These are phyloP conservation scores for Nemurella pictetii DNA, from an alignment of 2,888 invertebrate species.

Conservation along the genomic window DNA sequence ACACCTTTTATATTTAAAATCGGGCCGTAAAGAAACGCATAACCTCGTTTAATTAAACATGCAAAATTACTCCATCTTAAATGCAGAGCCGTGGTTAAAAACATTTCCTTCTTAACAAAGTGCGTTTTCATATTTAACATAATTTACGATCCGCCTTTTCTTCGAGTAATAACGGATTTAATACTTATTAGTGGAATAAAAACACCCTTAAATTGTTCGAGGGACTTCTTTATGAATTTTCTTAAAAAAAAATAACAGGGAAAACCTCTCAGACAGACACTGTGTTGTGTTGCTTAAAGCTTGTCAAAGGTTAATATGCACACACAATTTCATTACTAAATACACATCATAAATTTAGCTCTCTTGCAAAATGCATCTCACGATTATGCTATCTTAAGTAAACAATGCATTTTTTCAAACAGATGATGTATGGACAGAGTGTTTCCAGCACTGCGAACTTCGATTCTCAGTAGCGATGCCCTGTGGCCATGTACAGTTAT, in stretches of 20 bases:
- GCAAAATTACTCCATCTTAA: background rate
- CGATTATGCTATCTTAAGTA: no score
- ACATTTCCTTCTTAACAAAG: background rate
- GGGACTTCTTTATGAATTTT: background rate
- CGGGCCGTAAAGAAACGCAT: background rate
- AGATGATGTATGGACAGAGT: no score
- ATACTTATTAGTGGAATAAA: background rate
- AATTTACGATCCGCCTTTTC: background rate
- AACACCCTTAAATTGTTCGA: background rate
- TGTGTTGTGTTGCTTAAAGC: background rate
- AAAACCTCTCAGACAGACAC: background rate
- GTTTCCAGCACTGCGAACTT: no score
- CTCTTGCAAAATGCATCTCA: no score
- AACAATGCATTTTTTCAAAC: no score
- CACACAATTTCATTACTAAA: background rate
- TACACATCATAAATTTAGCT: background rate
- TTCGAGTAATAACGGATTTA: background rate
- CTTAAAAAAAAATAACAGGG: background rate
- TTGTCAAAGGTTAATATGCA: background rate
- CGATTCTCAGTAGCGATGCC: no score
- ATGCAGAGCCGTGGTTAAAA: background rate
- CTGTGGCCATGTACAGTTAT: no score
- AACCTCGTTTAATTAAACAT: background rate
- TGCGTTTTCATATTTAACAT: background rate
- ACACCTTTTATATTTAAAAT: background rate